Percentiles rank a stretch among this genome's conserved stretches.
These are phyloP conservation scores for Synanthedon tipuliformis DNA, from an alignment of 2,888 invertebrate species.

Conservation along the genomic window DNA sequence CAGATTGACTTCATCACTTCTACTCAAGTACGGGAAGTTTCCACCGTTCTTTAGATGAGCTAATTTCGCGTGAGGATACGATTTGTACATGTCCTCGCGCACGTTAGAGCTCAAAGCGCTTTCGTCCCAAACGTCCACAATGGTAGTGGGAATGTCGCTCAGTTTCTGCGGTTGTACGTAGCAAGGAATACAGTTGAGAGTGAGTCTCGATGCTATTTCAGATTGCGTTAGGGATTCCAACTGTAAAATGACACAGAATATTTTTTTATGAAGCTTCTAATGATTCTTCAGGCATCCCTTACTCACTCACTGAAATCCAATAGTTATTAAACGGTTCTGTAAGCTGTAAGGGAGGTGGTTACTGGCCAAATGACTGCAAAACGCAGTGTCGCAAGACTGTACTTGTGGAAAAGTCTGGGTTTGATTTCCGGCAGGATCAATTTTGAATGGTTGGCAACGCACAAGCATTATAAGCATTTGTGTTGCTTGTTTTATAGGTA, in stretches of 20 bases:
- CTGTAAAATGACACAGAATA: constrained; percentile 55
- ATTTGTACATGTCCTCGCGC: constrained; percentile 84
- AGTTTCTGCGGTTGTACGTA: constrained; percentile 83
- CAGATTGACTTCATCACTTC: constrained; percentile 89
- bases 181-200: constrained; percentile 84
- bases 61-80: constrained; percentile 86
- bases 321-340: too few species aligned
- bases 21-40: constrained; percentile 90
- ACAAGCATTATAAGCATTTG: too few species aligned
- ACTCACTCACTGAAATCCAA: too few species aligned
- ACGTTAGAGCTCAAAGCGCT: constrained; percentile 83
- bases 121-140: constrained; percentile 91
- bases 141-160: constrained; percentile 77
- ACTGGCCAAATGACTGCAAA: too few species aligned
- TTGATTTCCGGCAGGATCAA: too few species aligned
- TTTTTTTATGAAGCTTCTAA: not conserved
- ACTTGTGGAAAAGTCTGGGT: too few species aligned
- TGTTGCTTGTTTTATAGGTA: too few species aligned
- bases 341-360: too few species aligned
- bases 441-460: too few species aligned
- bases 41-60: constrained; percentile 91
- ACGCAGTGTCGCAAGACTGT: too few species aligned
- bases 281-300: too few species aligned
- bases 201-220: constrained; percentile 87
- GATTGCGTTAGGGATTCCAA: constrained; percentile 84